Evolutionary conservation across 1,140 invertebrate genomes (phyloP).

Genomic region (Trinorchestia longiramus): DNA sequence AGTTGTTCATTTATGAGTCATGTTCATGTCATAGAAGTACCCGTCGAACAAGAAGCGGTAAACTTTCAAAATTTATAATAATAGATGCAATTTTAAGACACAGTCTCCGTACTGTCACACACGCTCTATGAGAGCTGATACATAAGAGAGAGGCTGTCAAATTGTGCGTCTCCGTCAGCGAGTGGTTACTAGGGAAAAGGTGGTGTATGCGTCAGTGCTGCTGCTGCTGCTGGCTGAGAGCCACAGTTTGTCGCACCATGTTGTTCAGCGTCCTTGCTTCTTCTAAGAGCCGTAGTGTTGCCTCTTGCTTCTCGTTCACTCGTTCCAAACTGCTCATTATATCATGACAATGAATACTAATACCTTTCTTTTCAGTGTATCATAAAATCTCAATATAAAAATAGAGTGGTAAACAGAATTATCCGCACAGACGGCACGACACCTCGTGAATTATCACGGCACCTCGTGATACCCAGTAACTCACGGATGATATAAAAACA

Average conservation of each 20-base stretch:
- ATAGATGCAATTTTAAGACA: not conserved
- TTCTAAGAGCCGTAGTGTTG: conserved; percentile 18
- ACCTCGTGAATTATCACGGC: too few species aligned
- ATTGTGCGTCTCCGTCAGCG: not conserved
- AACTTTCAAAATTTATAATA: not conserved
- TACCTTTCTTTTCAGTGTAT: too few species aligned
- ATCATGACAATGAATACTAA: not conserved
- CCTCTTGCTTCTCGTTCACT: conserved; percentile 43
- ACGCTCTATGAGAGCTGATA: not conserved
- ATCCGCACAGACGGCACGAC: too few species aligned
- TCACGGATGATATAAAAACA: too few species aligned
- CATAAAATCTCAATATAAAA: too few species aligned
- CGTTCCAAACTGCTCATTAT: conserved; percentile 21
- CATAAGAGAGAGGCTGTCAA: not conserved
- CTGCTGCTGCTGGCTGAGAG: conserved; percentile 31
- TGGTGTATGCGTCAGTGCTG: not conserved
- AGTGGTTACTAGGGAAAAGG: not conserved
- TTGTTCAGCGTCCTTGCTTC: conserved; percentile 30
- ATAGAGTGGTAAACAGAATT: too few species aligned
- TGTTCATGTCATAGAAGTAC: not conserved
- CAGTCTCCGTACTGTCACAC: not conserved
- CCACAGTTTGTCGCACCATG: not conserved
- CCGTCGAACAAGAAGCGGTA: not conserved
- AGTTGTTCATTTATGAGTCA: not conserved
- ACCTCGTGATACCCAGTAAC: too few species aligned